Conservation (phyloP, 2,888 invertebrate genomes). For the Cyaniris semiargus region DNA sequence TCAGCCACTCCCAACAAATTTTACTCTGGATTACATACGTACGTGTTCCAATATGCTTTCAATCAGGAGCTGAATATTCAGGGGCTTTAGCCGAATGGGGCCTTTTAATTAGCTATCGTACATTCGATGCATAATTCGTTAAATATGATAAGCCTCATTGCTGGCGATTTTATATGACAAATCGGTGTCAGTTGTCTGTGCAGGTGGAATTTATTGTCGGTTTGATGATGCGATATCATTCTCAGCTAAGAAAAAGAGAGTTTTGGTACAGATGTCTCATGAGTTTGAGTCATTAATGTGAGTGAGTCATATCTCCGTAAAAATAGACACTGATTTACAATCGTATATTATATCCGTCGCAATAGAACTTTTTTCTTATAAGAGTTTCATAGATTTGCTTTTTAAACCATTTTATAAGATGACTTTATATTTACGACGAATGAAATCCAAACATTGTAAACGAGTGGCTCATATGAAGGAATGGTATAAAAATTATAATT, state of each 20-base stretch:
- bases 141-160: background rate
- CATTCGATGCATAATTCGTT: constrained; percentile 30
- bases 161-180: background rate
- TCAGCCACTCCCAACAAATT: constrained; percentile 33
- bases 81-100: constrained; percentile 32
- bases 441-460: too few relatives aligned
- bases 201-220: background rate
- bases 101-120: constrained; percentile 34
- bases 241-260: too few relatives aligned
- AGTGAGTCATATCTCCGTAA: too few relatives aligned
- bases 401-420: too few relatives aligned
- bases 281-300: too few relatives aligned
- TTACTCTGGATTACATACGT: constrained; percentile 34
- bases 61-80: constrained; percentile 35
- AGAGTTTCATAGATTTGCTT: too few relatives aligned
- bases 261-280: too few relatives aligned
- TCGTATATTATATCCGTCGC: too few relatives aligned
- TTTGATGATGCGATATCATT: background rate
- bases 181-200: background rate
- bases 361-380: too few relatives aligned
- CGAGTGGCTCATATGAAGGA: background rate
- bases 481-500: too few relatives aligned
- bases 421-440: too few relatives aligned
- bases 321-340: too few relatives aligned
- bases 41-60: constrained; percentile 35